Evolutionary conservation across 2,797 vertebrate species (phyloP), one percentile per base, ranked within the genome.

Genomic region (Podarcis siculus): DNA sequence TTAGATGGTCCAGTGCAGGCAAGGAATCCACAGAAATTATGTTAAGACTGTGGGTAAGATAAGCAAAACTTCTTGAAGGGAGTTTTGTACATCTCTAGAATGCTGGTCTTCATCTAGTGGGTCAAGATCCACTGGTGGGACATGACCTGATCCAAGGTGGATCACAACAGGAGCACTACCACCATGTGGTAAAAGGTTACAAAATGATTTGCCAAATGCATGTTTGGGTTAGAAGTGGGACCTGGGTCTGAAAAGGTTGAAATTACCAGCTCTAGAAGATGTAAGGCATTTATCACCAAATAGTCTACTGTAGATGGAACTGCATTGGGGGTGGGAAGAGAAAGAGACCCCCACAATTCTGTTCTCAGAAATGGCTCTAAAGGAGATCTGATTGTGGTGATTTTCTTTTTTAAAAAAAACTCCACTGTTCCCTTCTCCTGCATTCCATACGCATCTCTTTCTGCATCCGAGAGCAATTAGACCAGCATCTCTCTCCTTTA

Each of bases 391-490:
- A 4, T 19, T 17, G 35, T 4, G 27, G 21, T 3, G 55, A 15
- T 17, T 55, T 32, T 35, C 42, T 42, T 19, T 30, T 49, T 49
- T 13, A 45, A 37, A 37, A 37, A 37, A 37, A 42, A 8, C 12
- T 23, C 15, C n/a, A 6, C 67, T 49, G 17, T 35, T 6, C 1
- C 69, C 39, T 66, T 9, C 78, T 19, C n/a, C 78, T 69, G 32
- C 32, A 67, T 37, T 37, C n/a, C 42, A 80, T 37, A 9, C 39
- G 35, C 37, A 64, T 81, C 72, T 76, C 69, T 27, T 55, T 76
- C 39, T 76, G 83, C 78, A 79, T 81, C 88, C 8, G 58, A 85
- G 79, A 85, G 69, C 88, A 89, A 85, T 89, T 85, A 76, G 77
- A 67, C 39, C 71, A n/a, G 27, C 83, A 27, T 81, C 83, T 89